phyloP scores from a whole-genome alignment of 1,140 invertebrate genomes.

The Hycleus cichorii region DNA sequence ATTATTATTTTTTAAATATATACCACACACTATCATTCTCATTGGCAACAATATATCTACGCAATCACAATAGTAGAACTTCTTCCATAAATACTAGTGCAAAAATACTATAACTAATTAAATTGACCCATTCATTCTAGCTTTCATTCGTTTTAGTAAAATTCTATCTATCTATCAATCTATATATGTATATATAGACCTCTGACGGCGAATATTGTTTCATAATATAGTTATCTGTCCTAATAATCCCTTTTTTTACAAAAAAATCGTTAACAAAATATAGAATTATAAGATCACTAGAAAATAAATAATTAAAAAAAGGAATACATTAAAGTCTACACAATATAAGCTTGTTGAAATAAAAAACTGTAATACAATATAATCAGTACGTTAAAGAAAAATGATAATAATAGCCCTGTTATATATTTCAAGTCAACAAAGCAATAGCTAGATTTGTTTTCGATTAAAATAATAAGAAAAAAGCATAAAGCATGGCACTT shows the following conservation, averaged over 20 bases:
- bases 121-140: slow-evolving; percentile 1
- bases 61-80: slow-evolving; percentile 31
- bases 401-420: no score
- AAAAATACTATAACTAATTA: slow-evolving; percentile 39
- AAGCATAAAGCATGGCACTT: no score
- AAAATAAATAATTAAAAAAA: slow-evolving; percentile 3
- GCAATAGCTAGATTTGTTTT: not conserved
- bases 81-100: slow-evolving; percentile 39
- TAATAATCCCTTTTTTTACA: slow-evolving; percentile 2
- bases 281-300: not conserved
- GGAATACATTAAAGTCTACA: no score
- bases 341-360: not conserved
- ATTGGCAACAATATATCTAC: slow-evolving; percentile 35
- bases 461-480: no score
- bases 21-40: slow-evolving; percentile 29
- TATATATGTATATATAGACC: slow-evolving; percentile 16
- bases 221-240: slow-evolving; percentile 14
- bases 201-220: slow-evolving; percentile 7
- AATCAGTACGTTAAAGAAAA: no score
- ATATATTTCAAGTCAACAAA: not conserved
- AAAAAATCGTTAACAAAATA: slow-evolving; percentile 12
- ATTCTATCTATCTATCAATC: not conserved
- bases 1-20: slow-evolving; percentile 20
- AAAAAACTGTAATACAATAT: not conserved
- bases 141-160: no score